phyloP scores from a whole-genome alignment of 2,888 invertebrate species.

The Cheilosia impressa region DNA sequence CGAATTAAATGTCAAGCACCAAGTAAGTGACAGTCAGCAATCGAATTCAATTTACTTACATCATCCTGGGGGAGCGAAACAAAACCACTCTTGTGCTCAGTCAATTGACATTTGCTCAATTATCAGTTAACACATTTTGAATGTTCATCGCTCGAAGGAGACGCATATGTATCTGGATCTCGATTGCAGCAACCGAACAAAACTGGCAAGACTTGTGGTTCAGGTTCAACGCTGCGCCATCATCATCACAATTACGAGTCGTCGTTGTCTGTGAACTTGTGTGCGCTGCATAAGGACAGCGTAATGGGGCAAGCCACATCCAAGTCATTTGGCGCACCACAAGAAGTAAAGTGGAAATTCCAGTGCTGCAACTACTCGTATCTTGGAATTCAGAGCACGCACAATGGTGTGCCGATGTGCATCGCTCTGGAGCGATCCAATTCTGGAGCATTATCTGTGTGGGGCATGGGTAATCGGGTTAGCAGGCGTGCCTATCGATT shows the following conservation, averaged over 20 bases:
- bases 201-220: constrained; percentile 10
- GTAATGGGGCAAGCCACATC: constrained; percentile 25
- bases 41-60: constrained; percentile 26
- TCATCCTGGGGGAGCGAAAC: background rate
- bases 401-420: constrained; percentile 23
- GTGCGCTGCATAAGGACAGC: constrained; percentile 1
- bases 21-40: constrained; percentile 11
- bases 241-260: constrained; percentile 13
- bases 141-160: background rate
- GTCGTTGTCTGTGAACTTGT: background rate
- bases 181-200: background rate
- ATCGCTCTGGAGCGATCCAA: background rate
- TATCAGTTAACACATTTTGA: constrained; percentile 42
- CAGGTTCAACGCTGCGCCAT: constrained; percentile 15
- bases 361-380: constrained; percentile 25
- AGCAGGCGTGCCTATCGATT: constrained; percentile 38
- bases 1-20: background rate
- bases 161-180: constrained; percentile 1
- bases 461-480: constrained; percentile 34
- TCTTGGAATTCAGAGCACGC: constrained; percentile 50
- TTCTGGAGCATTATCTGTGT: constrained; percentile 4
- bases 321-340: constrained; percentile 23
- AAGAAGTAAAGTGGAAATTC: constrained; percentile 43
- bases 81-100: background rate
- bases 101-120: constrained; percentile 38